phyloP scores from a whole-genome alignment of 2,888 invertebrate species.

The Eupithecia centaureata region DNA sequence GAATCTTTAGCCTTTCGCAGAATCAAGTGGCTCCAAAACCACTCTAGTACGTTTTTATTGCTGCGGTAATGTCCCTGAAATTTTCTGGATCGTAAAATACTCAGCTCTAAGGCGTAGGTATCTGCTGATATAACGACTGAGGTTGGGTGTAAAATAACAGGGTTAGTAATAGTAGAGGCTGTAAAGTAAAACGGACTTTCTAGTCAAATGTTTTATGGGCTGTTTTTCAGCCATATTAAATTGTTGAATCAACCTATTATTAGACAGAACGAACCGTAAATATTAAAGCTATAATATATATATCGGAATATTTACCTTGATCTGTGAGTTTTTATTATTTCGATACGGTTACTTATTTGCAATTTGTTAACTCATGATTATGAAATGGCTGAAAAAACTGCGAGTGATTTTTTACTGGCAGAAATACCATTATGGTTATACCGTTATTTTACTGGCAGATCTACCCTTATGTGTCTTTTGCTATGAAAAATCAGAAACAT shows the following conservation, averaged over 20 bases:
- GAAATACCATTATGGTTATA: no score
- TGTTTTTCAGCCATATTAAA: neutral
- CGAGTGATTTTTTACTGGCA: no score
- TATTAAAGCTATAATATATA: no score
- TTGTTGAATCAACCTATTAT: neutral
- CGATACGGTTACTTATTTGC: no score
- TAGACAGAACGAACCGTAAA: neutral
- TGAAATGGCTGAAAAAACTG: no score
- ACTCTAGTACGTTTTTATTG: constrained; percentile 44
- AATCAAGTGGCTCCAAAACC: constrained; percentile 35
- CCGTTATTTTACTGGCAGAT: no score
- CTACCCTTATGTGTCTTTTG: no score
- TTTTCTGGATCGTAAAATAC: constrained; percentile 23
- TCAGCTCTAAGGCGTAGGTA: constrained; percentile 11
- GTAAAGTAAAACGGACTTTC: neutral
- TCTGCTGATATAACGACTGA: neutral
- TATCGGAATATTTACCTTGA: no score
- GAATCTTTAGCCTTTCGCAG: constrained; percentile 2
- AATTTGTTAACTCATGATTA: no score
- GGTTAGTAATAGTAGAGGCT: neutral
- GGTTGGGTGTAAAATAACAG: constrained; percentile 9
- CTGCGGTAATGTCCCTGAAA: constrained; percentile 34
- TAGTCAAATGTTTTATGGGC: neutral
- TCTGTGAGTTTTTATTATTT: no score
- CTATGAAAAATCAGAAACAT: no score